Base-by-base conservation (phyloP, 2,113 vertebrate genomes). In the Lanius ludovicianus region DNA sequence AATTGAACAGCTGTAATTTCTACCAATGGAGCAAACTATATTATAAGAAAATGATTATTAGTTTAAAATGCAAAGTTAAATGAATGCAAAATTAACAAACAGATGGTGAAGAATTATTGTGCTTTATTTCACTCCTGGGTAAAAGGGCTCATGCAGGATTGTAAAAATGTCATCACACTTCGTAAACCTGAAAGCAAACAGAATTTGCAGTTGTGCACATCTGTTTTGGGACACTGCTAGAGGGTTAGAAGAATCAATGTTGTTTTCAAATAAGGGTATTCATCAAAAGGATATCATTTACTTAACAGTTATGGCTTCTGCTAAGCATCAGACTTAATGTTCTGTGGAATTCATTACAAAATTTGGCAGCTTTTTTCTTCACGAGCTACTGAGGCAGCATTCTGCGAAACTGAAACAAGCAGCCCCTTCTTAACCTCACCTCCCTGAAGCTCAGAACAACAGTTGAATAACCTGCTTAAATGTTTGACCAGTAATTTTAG, bases 101-200 rank as follows among this genome's bases (percentile, higher is more conserved):
- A 98, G 97, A 97, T 98, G 97, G 97, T 89, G 82, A 96, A 96
- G 95, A 96, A 96, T 98, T 97, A 95, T 96, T 97, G 94, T 89
- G 85, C 62, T 96, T 98, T 96, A 93, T 96, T 97, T 95, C 96
- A 96, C 95, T 97, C 96, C 87, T 96, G 96, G 94, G 96, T 95
- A 96, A 84, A 95, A 87, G 87, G 95, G 71, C 95, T 97, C 93
- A 85, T 89, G 93, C 96, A 74, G 73, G 93, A 97, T 96, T 97
- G 96, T 98, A 97, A 97, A 98, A 97, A 97, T 98, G 97, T 97
- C 97, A 97, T 97, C 97, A 95, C 95, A 97, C 96, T 98, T 97
- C 95, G 93, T 97, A 98, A 98, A 98, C 96, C 96, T 97, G 95
- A 96, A 97, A 97, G 96, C 95, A 96, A 96, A 97, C 97, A 95